Base-by-base conservation (phyloP, 2,113 vertebrate genomes). In the Panthera tigris region DNA sequence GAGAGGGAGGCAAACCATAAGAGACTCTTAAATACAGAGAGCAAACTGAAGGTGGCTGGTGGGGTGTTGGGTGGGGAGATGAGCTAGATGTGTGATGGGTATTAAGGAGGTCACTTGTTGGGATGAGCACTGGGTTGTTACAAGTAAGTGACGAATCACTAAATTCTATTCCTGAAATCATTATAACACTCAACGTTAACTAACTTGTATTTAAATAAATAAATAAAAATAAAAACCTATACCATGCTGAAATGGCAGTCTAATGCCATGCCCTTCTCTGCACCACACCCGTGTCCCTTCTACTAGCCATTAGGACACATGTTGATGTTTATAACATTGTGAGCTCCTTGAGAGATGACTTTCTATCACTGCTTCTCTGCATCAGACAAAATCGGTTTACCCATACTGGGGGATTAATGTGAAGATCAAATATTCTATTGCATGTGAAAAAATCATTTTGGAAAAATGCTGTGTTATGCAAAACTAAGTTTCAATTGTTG, bases 401-500 rank as follows among this genome's bases (percentile, higher is more conserved):
- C 39, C 52, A 21, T 14, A 88, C 3, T 86, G 63, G 76, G 93
- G 52, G 57, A 87, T 71, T 81, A 82, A 29, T 92, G 18, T 87
- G n/a, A 97, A 87, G 74, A 66, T 66, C 14, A 74, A n/a, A 80
- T 87, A 45, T 63, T 91, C 80, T 16, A 76, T 5, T 55, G 23
- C 39, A 69, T 55, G 41, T 69, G 87, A 79, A 97, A 78, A 74
- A 97, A 23, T 73, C 52, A 90, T 57, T 96, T 80, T 88, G 55
- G 68, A 80, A 92, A 81, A 52, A 55, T 74, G 36, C 33, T 39
- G 31, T 93, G 41, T 66, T 33, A 21, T 57, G 5, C 11, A 29
- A 96, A 61, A 9, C 76, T 76, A 69, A 90, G 50, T 48, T 82
- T 92, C 57, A 63, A 11, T 73, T 86, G 18, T 86, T 89, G 73